Evolutionary conservation across 2,888 invertebrate genomes (phyloP).

Genomic region (Eristalis tenax): DNA sequence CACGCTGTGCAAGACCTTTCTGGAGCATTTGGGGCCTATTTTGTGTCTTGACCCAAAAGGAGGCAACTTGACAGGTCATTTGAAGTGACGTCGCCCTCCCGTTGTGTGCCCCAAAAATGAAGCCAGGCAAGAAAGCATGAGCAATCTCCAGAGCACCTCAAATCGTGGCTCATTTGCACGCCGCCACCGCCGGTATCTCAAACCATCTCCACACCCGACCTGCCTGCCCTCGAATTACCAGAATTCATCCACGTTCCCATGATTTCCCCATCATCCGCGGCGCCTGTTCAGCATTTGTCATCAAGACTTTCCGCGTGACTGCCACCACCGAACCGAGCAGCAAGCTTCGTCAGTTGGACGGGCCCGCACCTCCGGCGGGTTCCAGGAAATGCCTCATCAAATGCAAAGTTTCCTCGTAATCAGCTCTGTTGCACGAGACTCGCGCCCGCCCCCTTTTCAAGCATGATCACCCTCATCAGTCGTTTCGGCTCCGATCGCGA

Average conservation of each 20-base stretch:
- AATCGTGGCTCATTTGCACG: constrained; percentile 53
- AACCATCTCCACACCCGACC: no score
- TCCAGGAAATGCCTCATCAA: constrained; percentile 44
- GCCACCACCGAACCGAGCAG: not conserved
- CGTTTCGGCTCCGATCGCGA: not conserved
- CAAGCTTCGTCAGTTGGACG: not conserved
- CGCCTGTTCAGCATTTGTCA: constrained; percentile 19
- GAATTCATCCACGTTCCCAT: constrained; percentile 42
- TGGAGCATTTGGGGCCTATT: no score
- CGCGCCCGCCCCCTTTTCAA: not conserved
- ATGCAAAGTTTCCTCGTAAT: constrained; percentile 1
- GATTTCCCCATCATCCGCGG: constrained; percentile 28
- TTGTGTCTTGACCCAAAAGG: no score
- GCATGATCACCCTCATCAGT: not conserved
- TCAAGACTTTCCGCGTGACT: not conserved
- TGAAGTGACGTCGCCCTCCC: no score
- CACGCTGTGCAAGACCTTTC: no score
- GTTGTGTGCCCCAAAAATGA: no score
- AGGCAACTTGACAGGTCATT: no score
- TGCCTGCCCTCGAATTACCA: constrained; percentile 42
- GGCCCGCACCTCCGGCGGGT: not conserved
- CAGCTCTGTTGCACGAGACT: not conserved
- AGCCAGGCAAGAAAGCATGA: not conserved
- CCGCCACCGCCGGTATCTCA: not conserved
- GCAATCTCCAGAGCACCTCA: not conserved